Evolutionary conservation across 2,113 vertebrate genomes (phyloP).

Genomic region (Cyphomyrus plagiostoma): DNA sequence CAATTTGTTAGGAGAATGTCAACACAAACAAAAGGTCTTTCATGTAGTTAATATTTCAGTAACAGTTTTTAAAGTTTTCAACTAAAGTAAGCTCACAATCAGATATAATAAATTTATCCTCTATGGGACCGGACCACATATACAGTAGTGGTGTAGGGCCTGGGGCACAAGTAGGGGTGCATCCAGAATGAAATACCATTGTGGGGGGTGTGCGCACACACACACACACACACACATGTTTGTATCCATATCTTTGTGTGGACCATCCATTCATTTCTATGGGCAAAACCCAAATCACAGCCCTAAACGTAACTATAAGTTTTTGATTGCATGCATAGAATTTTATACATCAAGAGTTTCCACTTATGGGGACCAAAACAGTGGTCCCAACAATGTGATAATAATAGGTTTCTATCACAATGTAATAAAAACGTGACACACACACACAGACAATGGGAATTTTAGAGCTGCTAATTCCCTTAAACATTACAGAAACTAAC

Average conservation of each 20-base stretch:
- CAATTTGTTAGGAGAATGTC: background rate
- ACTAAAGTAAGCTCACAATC: background rate
- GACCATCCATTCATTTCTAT: background rate
- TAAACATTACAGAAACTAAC: background rate
- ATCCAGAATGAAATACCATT: background rate
- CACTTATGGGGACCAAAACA: background rate
- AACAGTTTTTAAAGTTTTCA: background rate
- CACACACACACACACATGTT: background rate
- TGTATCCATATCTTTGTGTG: background rate
- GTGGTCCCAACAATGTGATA: background rate
- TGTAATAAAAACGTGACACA: background rate
- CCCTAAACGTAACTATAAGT: background rate
- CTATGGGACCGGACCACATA: background rate
- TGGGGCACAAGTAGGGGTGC: background rate
- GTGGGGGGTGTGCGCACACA: background rate
- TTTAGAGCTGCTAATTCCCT: background rate
- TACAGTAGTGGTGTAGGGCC: background rate
- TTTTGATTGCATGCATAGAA: background rate
- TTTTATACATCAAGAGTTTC: background rate
- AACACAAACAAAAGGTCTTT: background rate
- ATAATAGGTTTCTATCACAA: background rate
- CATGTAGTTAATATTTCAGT: background rate
- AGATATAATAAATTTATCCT: background rate
- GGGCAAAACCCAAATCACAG: background rate
- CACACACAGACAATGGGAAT: background rate